phyloP scores from a whole-genome alignment of 2,113 vertebrate species.

The Eulacestoma nigropectus region DNA sequence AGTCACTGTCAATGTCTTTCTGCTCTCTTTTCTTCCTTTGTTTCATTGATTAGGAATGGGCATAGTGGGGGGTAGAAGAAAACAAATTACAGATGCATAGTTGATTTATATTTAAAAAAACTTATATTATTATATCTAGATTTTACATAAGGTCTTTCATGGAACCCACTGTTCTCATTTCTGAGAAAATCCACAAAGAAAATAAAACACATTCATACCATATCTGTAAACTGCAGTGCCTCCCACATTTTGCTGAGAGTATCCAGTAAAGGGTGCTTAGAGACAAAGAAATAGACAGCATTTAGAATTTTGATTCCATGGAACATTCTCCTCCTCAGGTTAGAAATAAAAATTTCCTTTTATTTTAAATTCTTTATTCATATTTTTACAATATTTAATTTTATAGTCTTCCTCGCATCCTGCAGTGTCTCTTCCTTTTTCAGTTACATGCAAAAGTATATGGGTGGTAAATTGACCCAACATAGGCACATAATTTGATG shows the following conservation, averaged over 20 bases:
- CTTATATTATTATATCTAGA: not conserved
- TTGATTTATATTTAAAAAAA: not conserved
- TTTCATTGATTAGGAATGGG: not conserved
- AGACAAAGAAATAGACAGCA: not conserved
- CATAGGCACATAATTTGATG: not conserved
- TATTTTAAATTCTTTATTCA: not conserved
- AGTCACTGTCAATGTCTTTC: not conserved
- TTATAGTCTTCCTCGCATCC: rapidly evolving
- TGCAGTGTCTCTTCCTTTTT: not conserved
- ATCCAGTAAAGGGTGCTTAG: not conserved
- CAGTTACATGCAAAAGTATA: not conserved
- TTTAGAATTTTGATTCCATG: not conserved
- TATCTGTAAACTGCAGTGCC: not conserved
- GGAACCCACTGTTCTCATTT: not conserved
- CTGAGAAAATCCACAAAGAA: not conserved
- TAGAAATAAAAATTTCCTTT: not conserved
- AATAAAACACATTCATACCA: not conserved
- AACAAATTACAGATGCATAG: rapidly evolving
- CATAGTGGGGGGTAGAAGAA: not conserved
- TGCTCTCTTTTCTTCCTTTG: not conserved
- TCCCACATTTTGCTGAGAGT: not conserved
- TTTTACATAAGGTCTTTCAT: not conserved
- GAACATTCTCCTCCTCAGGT: not conserved
- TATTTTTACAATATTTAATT: not conserved
- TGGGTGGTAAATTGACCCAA: not conserved